Evolutionary conservation across 2,797 vertebrate genomes (phyloP), one percentile per base, ranked within the genome.

Genomic region (Sebastes glaucus): DNA sequence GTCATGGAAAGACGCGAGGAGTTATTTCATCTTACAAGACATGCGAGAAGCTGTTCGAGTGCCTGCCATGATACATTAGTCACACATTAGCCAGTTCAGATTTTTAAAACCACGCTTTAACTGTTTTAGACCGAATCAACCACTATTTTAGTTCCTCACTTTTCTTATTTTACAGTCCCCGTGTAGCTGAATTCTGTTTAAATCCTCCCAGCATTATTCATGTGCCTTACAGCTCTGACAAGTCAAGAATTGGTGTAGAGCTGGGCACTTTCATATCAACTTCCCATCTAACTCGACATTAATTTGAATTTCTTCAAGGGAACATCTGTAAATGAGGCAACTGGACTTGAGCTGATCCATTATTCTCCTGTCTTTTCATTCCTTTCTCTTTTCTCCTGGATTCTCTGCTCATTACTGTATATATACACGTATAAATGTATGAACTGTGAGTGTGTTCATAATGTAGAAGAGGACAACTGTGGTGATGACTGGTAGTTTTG

Each of bases 141-240:
- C 11, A 6, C 38, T 14, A 14, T 42, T 42, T 42, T 42, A 42
- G 38, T 16, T 42, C 38, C 16, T 20, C 46, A 49, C 14, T 49
- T 49, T 5, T 28, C 10, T 67, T 10, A 16, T 55, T 66, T 63
- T 11, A n/a, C 32, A 33, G 16, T 30, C 28, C 10, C 11, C 35
- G 2, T 42, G 63, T n/a, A 27, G 25, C 25, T 14, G 49, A 30
- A n/a, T 16, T 49, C 2, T 27, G 18, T 14, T 7, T 74, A 16
- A 16, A 18, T 57, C 14, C 1, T 57, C n/a, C 1, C 0, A 25
- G 6, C 4, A n/a, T 55, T 63, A 22, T 27, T 28, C 20, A 23
- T n/a, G 64, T 86, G 65, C 77, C 78, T 79, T 82, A 55, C 62
- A 82, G 76, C 66, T 75, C 77, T 60, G 74, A 71, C 3, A 33